phyloP scores from a whole-genome alignment of 2,797 vertebrate species.

The Gymnothorax reevesii region DNA sequence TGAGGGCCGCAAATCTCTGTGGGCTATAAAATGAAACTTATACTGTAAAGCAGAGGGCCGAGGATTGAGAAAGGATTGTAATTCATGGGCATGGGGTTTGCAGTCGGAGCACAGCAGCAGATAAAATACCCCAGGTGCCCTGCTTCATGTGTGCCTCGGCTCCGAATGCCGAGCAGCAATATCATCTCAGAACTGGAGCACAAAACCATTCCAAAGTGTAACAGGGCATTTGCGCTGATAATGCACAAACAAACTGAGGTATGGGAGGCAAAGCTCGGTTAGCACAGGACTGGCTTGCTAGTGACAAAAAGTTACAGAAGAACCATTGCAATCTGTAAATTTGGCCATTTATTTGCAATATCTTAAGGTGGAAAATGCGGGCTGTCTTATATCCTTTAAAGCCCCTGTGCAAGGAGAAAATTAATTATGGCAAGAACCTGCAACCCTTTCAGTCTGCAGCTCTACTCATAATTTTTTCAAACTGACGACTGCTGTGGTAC shows the following conservation, averaged over 20 bases:
- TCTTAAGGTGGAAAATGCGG: not conserved
- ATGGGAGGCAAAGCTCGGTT: not conserved
- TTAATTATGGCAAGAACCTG: not conserved
- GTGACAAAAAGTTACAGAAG: not conserved
- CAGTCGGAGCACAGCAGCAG: not conserved
- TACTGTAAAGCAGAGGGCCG: not conserved
- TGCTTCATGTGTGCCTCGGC: not conserved
- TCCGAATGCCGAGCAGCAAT: not conserved
- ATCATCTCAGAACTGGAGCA: not conserved
- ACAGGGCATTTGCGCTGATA: not conserved
- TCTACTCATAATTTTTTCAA: not conserved
- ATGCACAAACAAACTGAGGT: not conserved
- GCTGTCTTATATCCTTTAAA: not conserved
- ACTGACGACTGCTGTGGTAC: too few relatives aligned
- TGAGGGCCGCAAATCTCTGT: slow-evolving; percentile 6
- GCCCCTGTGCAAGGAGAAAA: too few relatives aligned
- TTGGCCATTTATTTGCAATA: not conserved
- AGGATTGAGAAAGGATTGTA: slow-evolving; percentile 15
- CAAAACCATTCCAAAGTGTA: slow-evolving; percentile 2
- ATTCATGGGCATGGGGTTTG: slow-evolving; percentile 1
- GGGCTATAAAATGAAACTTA: slow-evolving; percentile 12
- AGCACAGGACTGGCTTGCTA: not conserved
- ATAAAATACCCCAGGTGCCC: slow-evolving; percentile 7
- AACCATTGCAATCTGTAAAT: not conserved
- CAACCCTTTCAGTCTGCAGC: not conserved